phyloP scores from a whole-genome alignment of 2,888 invertebrate species.

The Oscheius myriophilus region DNA sequence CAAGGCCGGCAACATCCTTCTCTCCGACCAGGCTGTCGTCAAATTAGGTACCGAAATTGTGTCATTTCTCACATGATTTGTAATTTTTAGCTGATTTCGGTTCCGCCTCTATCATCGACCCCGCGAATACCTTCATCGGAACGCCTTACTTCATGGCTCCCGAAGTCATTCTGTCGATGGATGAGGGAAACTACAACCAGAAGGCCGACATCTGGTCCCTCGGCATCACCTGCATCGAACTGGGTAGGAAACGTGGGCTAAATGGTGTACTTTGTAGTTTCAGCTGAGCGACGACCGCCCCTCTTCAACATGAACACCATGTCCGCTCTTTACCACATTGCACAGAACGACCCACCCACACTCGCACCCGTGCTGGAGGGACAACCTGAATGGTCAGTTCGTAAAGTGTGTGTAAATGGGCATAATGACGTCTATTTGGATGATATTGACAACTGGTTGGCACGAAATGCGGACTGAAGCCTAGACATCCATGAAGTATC shows the following conservation, averaged over 20 bases:
- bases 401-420: no score
- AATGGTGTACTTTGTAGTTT: conserved; percentile 61
- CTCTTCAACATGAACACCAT: conserved; percentile 99
- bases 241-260: no score
- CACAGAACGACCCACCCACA: conserved; percentile 96
- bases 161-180: conserved; percentile 97
- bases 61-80: neutral
- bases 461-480: neutral
- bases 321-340: conserved; percentile 99
- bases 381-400: conserved; percentile 71
- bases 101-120: conserved; percentile 94
- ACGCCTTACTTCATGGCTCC: conserved; percentile 99
- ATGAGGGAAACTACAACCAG: conserved; percentile 98
- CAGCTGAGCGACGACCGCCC: conserved; percentile 92
- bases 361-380: conserved; percentile 81
- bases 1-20: conserved; percentile 96
- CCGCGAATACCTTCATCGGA: conserved; percentile 98
- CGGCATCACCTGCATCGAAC: conserved; percentile 98
- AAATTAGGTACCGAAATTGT: conserved; percentile 78
- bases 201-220: conserved; percentile 99
- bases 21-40: conserved; percentile 94
- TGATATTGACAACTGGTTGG: no score
- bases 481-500: no score
- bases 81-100: conserved; percentile 89
- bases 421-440: no score